A percentile compares a stretch with the other conserved stretches of the same genome.
phyloP scores from a whole-genome alignment of 2,113 vertebrate species.

The Recurvirostra avosetta region DNA sequence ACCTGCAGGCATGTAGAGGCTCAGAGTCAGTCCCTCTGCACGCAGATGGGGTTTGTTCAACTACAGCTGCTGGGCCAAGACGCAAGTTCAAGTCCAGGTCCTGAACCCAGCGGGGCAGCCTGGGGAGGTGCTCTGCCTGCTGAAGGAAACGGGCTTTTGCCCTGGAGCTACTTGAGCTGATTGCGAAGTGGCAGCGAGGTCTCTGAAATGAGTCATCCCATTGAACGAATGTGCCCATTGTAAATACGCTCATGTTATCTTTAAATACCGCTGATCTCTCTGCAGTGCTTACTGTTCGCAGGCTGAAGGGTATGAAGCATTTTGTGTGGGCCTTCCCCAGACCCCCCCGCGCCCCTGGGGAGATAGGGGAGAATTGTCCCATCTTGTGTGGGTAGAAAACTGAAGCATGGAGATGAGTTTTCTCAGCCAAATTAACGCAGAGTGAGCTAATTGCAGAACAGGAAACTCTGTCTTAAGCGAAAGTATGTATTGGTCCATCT shows the following conservation, averaged over 20 bases:
- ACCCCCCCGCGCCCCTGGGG: too few species aligned
- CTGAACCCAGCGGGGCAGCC: background rate
- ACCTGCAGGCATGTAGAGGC: background rate
- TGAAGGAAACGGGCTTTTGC: background rate
- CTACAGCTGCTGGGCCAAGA: background rate
- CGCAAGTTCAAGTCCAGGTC: background rate
- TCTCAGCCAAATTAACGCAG: background rate
- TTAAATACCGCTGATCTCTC: background rate
- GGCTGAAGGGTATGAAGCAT: background rate
- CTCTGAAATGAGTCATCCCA: background rate
- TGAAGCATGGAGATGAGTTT: background rate
- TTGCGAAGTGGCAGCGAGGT: background rate
- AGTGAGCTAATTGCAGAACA: background rate
- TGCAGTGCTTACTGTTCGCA: background rate
- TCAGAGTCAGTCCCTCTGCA: background rate
- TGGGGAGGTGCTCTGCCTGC: background rate
- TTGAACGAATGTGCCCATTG: background rate
- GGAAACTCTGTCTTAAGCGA: background rate
- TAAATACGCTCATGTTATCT: background rate
- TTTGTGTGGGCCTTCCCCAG: background rate
- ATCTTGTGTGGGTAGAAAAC: background rate
- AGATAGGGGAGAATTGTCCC: background rate
- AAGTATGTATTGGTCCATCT: background rate
- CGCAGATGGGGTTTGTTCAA: background rate
- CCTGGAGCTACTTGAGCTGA: background rate